Conservation (phyloP, 2,797 vertebrate species). For the Oreochromis mossambicus region DNA sequence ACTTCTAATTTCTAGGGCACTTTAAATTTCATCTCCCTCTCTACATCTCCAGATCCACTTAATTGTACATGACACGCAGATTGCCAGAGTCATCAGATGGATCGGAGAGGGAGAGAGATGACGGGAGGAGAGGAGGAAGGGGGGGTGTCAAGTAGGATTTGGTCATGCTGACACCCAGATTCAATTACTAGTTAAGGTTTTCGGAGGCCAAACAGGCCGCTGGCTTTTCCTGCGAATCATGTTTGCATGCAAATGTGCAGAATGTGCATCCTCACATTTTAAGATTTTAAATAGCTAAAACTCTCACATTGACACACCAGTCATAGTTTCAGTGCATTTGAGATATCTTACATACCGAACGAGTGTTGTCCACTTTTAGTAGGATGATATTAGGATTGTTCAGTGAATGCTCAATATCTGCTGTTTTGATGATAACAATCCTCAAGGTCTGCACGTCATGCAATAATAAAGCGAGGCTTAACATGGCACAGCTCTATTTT, state of each 20-base stretch:
- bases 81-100: constrained; percentile 44
- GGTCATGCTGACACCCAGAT: constrained; percentile 46
- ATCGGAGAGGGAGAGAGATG: background rate
- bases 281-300: background rate
- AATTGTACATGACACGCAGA: constrained; percentile 56
- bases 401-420: background rate
- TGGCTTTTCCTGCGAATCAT: constrained; percentile 14
- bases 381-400: background rate
- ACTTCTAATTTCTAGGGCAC: constrained; percentile 33
- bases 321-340: background rate
- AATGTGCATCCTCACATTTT: background rate
- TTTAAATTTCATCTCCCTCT: constrained; percentile 39
- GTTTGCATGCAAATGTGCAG: constrained; percentile 30
- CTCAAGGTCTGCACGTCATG: background rate
- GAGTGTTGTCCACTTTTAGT: background rate
- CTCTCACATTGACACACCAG: background rate
- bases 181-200: constrained; percentile 25
- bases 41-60: constrained; percentile 45
- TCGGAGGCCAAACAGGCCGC: constrained; percentile 45
- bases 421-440: background rate
- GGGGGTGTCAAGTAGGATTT: constrained; percentile 35
- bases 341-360: background rate
- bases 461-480: background rate
- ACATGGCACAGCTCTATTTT: background rate
- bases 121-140: background rate